Evolutionary conservation across 2,888 invertebrate genomes (phyloP).

Genomic region (Lysandra coridon): DNA sequence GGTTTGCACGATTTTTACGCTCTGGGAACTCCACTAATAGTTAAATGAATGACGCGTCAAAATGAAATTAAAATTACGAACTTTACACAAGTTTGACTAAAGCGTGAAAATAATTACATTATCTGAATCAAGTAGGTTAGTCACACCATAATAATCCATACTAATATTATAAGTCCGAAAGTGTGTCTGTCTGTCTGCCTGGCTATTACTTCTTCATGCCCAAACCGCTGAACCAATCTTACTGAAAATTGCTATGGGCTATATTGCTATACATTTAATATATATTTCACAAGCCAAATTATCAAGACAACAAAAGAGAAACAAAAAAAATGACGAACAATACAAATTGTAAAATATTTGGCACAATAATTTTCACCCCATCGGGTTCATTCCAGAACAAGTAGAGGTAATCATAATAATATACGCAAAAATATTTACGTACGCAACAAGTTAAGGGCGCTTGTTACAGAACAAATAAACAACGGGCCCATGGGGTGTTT

Average conservation of each 20-base stretch:
- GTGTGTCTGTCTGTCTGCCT: too few species aligned
- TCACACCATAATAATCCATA: not conserved
- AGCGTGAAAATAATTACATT: not conserved
- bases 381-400: not conserved
- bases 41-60: not conserved
- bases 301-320: not conserved
- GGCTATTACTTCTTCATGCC: too few species aligned
- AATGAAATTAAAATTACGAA: not conserved
- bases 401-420: not conserved
- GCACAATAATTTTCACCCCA: not conserved
- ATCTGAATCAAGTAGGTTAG: not conserved
- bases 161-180: too few species aligned
- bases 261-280: too few species aligned
- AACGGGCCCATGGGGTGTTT: not conserved
- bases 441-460: not conserved
- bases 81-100: not conserved
- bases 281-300: too few species aligned
- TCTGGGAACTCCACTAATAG: not conserved
- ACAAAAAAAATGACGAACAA: too few species aligned
- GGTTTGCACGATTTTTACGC: too few species aligned
- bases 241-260: too few species aligned
- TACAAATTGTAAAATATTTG: too few species aligned
- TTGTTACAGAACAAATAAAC: conserved; percentile 7
- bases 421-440: conserved; percentile 13
- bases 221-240: too few species aligned